Evolutionary conservation across 2,888 invertebrate genomes (phyloP).

Genomic region (Agriopis aurantiaria): DNA sequence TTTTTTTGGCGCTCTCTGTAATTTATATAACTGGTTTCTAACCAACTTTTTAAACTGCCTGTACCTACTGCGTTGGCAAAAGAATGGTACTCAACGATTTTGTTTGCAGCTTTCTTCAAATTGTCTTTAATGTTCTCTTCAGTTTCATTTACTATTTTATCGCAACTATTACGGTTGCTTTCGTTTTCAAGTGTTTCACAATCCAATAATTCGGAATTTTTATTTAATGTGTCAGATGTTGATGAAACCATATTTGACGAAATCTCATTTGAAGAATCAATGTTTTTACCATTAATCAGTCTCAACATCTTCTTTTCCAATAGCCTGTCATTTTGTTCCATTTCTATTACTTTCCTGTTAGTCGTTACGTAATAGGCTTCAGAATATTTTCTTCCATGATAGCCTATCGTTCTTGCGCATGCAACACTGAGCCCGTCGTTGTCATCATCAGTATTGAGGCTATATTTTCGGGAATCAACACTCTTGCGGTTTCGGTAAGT

Average conservation of each 20-base stretch:
- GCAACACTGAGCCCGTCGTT: constrained; percentile 28
- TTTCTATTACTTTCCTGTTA: constrained; percentile 65
- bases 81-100: constrained; percentile 16
- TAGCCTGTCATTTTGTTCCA: constrained; percentile 70
- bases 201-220: constrained; percentile 3
- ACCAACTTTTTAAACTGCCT: constrained; percentile 67
- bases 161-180: background rate
- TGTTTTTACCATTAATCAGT: constrained; percentile 22
- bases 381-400: constrained; percentile 63
- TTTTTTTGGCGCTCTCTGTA: constrained; percentile 62
- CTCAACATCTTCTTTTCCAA: constrained; percentile 61
- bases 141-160: background rate
- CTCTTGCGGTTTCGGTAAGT: constrained; percentile 6
- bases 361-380: constrained; percentile 63
- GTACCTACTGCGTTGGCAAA: constrained; percentile 45
- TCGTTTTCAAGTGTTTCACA: constrained; percentile 1
- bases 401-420: constrained; percentile 64
- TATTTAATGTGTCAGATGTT: background rate
- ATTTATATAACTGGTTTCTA: constrained; percentile 70
- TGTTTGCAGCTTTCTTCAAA: constrained; percentile 6
- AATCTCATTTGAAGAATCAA: too few species aligned
- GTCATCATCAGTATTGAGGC: constrained; percentile 24
- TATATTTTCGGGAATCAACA: background rate
- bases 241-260: background rate
- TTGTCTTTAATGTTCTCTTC: background rate